These are phyloP conservation scores for Aplochiton taeniatus DNA, from an alignment of 2,797 vertebrate species.

Conservation along the genomic window DNA sequence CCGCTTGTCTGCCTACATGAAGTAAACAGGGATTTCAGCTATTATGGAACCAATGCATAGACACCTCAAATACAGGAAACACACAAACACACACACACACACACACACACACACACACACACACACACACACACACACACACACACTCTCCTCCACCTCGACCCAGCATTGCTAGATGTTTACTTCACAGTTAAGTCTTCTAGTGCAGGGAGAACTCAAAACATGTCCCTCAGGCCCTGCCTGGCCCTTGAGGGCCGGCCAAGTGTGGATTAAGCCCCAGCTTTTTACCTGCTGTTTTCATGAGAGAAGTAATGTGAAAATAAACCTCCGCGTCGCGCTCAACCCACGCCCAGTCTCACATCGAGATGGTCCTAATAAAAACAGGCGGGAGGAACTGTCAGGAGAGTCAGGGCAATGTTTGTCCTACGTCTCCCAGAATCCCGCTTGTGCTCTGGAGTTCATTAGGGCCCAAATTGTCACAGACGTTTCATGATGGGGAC, in stretches of 20 bases:
- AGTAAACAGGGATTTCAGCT: slow-evolving; percentile 51
- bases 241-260: slow-evolving; percentile 32
- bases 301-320: slow-evolving; percentile 56
- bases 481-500: slow-evolving; percentile 28
- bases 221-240: slow-evolving; percentile 37
- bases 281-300: slow-evolving; percentile 63
- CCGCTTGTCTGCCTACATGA: slow-evolving; percentile 32
- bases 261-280: slow-evolving; percentile 31
- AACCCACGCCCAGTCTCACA: slow-evolving; percentile 43
- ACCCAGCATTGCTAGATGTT: slow-evolving; percentile 46
- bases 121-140: not conserved
- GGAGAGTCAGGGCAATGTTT: slow-evolving; percentile 49
- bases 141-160: slow-evolving; percentile 4
- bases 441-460: slow-evolving; percentile 60
- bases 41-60: slow-evolving; percentile 22
- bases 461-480: slow-evolving; percentile 44
- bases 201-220: slow-evolving; percentile 32
- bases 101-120: not conserved
- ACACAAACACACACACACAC: slow-evolving; percentile 1
- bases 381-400: slow-evolving; percentile 33
- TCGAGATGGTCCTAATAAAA: slow-evolving; percentile 49
- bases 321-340: slow-evolving; percentile 44
- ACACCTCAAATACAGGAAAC: slow-evolving; percentile 11
- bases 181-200: slow-evolving; percentile 47
- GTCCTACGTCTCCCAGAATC: slow-evolving; percentile 54